phyloP scores from a whole-genome alignment of 2,797 vertebrate genomes.

The Aplochiton taeniatus region DNA sequence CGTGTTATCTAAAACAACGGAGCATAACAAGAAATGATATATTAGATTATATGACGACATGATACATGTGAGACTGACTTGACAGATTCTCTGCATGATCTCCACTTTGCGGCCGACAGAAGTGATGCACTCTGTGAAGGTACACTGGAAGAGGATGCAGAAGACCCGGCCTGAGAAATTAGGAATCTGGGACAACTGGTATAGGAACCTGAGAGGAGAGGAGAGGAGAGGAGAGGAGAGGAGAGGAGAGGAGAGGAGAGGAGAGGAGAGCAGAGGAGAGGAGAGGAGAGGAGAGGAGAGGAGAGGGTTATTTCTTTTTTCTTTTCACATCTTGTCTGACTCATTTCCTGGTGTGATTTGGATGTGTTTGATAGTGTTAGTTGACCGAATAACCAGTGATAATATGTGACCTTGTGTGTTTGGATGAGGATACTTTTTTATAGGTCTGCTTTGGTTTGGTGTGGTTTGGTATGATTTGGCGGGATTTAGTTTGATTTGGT shows the following conservation, averaged over 20 bases:
- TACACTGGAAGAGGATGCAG: constrained; percentile 95
- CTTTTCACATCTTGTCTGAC: too few relatives aligned
- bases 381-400: too few relatives aligned
- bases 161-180: constrained; percentile 96
- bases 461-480: too few relatives aligned
- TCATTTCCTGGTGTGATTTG: too few relatives aligned
- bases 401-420: too few relatives aligned
- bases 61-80: constrained; percentile 71
- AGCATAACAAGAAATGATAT: not conserved
- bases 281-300: not conserved
- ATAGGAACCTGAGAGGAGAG: constrained; percentile 84
- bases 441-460: too few relatives aligned
- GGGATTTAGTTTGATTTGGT: too few relatives aligned
- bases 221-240: constrained; percentile 14
- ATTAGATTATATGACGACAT: too few relatives aligned
- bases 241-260: not conserved
- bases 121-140: constrained; percentile 89
- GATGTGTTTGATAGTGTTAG: too few relatives aligned
- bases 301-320: too few relatives aligned
- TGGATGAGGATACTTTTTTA: too few relatives aligned
- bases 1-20: not conserved
- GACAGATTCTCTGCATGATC: constrained; percentile 89
- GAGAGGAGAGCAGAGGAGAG: not conserved
- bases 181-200: constrained; percentile 91
- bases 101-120: constrained; percentile 88